These are phyloP conservation scores for Apamea epomidion DNA, from an alignment of 2,888 invertebrate genomes.

Conservation along the genomic window DNA sequence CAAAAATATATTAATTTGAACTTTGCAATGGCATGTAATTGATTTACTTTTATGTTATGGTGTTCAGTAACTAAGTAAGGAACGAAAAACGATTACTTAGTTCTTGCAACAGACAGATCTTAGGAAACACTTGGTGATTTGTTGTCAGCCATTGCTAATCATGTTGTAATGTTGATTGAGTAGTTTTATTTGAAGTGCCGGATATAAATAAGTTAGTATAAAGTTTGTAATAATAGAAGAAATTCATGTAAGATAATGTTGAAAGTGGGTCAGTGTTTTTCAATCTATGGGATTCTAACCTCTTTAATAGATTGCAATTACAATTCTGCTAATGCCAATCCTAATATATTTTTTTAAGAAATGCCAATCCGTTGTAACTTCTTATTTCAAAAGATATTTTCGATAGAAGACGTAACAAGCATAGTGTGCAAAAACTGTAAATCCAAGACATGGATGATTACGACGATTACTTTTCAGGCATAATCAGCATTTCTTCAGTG, in stretches of 20 bases:
- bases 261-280: constrained; percentile 9
- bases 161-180: constrained; percentile 59
- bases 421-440: neutral
- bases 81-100: constrained; percentile 53
- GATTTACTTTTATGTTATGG: constrained; percentile 63
- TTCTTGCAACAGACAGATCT: constrained; percentile 61
- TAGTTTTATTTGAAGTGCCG: constrained; percentile 30
- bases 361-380: neutral
- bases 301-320: neutral
- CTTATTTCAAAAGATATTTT: neutral
- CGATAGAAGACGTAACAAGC: neutral
- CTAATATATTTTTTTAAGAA: neutral
- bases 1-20: constrained; percentile 54
- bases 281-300: neutral
- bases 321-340: neutral
- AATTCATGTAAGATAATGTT: neutral
- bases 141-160: constrained; percentile 56
- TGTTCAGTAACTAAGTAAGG: constrained; percentile 60
- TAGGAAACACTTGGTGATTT: constrained; percentile 57
- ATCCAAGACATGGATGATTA: constrained; percentile 10
- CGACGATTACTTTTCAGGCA: constrained; percentile 11
- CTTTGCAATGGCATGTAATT: constrained; percentile 62
- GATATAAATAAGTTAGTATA: neutral
- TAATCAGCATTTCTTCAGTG: constrained; percentile 1
- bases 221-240: neutral